phyloP scores from a whole-genome alignment of 2,113 vertebrate genomes.

The Entomyzon cyanotis region DNA sequence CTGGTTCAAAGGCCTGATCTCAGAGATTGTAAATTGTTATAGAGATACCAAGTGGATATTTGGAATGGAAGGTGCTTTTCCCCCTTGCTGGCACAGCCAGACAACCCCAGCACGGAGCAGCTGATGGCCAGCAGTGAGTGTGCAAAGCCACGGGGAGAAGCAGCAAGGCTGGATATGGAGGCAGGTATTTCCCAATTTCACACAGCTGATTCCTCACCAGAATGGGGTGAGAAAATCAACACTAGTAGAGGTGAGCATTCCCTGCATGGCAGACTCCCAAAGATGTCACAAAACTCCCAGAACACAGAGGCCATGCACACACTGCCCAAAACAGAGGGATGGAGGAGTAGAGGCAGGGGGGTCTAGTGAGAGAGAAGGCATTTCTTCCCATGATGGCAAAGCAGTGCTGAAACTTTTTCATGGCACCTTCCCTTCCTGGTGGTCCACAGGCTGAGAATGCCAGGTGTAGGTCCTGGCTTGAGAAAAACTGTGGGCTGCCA shows the following conservation, averaged over 20 bases:
- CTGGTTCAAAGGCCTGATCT: background rate
- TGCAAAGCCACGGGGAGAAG: background rate
- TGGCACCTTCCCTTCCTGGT: background rate
- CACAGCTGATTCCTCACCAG: background rate
- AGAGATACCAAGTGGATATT: background rate
- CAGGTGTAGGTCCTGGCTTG: background rate
- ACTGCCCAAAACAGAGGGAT: background rate
- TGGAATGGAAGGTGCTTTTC: background rate
- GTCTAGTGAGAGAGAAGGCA: accelerated
- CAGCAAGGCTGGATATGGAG: background rate
- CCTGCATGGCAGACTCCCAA: background rate
- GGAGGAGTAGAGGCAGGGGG: background rate
- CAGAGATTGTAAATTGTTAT: background rate
- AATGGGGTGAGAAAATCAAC: background rate
- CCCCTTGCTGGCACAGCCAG: background rate
- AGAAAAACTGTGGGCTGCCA: background rate
- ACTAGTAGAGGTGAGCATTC: background rate
- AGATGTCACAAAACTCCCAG: background rate
- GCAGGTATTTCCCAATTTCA: background rate
- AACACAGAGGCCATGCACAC: background rate
- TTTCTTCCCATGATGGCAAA: background rate
- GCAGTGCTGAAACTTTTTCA: background rate
- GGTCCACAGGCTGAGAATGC: background rate
- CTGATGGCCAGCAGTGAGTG: background rate
- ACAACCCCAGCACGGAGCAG: background rate